These are phyloP conservation scores for Hoplostethus atlanticus DNA, from an alignment of 2,797 vertebrate species.

Conservation along the genomic window DNA sequence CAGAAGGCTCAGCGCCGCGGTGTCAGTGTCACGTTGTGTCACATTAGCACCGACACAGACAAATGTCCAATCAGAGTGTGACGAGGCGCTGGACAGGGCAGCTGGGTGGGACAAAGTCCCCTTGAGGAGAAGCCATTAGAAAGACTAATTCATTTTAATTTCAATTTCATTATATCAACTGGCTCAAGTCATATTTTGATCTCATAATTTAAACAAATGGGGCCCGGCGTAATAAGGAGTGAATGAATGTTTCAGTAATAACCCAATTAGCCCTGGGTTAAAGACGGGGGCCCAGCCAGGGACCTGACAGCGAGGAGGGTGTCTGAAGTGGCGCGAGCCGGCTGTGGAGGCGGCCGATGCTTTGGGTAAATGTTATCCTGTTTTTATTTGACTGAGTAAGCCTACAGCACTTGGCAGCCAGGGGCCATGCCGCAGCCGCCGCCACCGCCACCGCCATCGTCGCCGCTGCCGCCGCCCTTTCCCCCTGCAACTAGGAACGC, in stretches of 20 bases:
- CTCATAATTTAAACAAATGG: conserved; percentile 87
- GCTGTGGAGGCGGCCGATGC: conserved; percentile 16
- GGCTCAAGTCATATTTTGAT: conserved; percentile 87
- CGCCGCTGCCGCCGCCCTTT: neutral
- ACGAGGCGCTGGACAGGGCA: conserved; percentile 56
- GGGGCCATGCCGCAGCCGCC: conserved; percentile 39
- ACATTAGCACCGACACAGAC: conserved; percentile 3
- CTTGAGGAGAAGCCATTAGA: conserved; percentile 83
- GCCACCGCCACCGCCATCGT: too few relatives aligned
- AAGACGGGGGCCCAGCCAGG: conserved; percentile 60
- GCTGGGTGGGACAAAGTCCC: conserved; percentile 69
- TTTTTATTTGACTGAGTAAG: conserved; percentile 64
- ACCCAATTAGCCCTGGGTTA: conserved; percentile 85
- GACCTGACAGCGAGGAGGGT: conserved; percentile 57
- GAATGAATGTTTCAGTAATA: conserved; percentile 87
- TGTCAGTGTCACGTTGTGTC: conserved; percentile 6
- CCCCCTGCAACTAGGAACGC: conserved; percentile 37
- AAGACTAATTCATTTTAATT: conserved; percentile 88
- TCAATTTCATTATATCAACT: conserved; percentile 88
- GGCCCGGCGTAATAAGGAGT: conserved; percentile 78
- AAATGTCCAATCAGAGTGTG: conserved; percentile 36
- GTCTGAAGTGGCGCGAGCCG: conserved; percentile 27
- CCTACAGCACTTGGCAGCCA: conserved; percentile 50
- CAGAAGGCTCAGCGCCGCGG: neutral
- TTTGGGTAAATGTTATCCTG: conserved; percentile 59